Base-by-base conservation (phyloP, 2,797 vertebrate genomes). In the Glossophaga mutica region DNA sequence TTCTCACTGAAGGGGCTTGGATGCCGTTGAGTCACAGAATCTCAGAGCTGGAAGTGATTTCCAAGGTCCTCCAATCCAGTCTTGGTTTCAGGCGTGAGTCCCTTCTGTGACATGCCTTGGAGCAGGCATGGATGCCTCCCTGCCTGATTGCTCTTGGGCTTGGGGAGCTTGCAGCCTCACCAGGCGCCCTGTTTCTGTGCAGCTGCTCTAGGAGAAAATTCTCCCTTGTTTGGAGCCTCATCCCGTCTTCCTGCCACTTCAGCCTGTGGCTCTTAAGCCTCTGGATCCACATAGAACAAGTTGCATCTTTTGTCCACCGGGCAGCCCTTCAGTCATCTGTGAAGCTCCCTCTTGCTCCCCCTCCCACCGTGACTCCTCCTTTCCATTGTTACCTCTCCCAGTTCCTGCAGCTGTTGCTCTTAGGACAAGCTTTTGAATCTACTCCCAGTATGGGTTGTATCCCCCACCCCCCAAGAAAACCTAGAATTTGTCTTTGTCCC, bases 1-100 rank as follows among this genome's bases (percentile, higher is more conserved):
- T 96, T 96, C 85, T 91, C n/a, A 4, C 70, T 81, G 88, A 94
- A 97, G 92, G 96, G 92, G 87, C 85, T 95, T 83, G 74, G 92
- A 82, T 93, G 82, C 82, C 42, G 2, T 86, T 21, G 71, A 94
- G 84, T 76, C 73, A 57, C 85, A 95, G 94, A 92, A 89, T 91
- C 73, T 96, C 57, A 9, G 88, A 92, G 92, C 85, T 91, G 37
- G 46, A 44, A 84, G 83, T 87, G 93, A 89, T 92, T 97, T 95
- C 91, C 70, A 62, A 24, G 90, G 26, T 50, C 55, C 68, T 88
- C 83, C 42, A 73, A 7, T 44, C 52, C 22, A 34, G 94, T 67
- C 67, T 79, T 55, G 86, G 21, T 83, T 91, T 46, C 39, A 67
- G 82, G 19, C 92, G 85, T 18, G 22, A 65, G 37, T 78, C 86